Evolutionary conservation across 2,113 vertebrate species (phyloP), one percentile per base, ranked within the genome.

Genomic region (Urocynchramus pylzowi): DNA sequence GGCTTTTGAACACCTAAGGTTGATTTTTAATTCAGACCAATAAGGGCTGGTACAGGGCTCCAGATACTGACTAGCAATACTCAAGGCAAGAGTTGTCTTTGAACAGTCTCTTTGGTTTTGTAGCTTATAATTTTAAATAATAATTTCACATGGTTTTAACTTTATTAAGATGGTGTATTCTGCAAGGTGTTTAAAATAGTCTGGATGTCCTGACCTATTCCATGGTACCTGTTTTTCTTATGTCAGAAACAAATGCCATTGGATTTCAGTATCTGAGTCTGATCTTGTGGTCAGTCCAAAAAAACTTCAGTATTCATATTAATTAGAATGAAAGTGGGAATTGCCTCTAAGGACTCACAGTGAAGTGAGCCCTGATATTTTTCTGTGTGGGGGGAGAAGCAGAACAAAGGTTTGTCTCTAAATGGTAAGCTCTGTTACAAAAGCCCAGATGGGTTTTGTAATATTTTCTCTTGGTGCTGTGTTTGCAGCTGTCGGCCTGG

Each of bases 401-500:
- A 6, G 50, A 45, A 77, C 2, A 5, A 33, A 50, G n/a, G 31
- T 8, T 53, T 65, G 39, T 27, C 33, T 71, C 47, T 56, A 9
- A 41, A 21, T 44, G 27, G 21, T 53, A 22, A 81, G 14, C 30
- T 71, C 42, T 84, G 65, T 37, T 76, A 18, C 4, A 79, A 83
- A 76, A 53, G 53, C 64, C 61, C 37, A 5, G 26, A 24, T 75
- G 41, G 39, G 19, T 68, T 82, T 44, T 90, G 52, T 13, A 28
- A 18, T 37, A 19, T 37, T 60, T 74, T 87, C 65, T 85, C 31
- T 70, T 44, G 69, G 27, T 59, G n/a, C 53, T 89, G 78, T 92
- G 47, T 81, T 79, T 74, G 20, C 96, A 99, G 99, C 76, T 21
- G 94, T 96, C 1, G 8, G 97, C 19, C 93, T 98, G 92, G 96